Base-by-base conservation (phyloP, 2,113 vertebrate species). In the Coryphaenoides rupestris region DNA sequence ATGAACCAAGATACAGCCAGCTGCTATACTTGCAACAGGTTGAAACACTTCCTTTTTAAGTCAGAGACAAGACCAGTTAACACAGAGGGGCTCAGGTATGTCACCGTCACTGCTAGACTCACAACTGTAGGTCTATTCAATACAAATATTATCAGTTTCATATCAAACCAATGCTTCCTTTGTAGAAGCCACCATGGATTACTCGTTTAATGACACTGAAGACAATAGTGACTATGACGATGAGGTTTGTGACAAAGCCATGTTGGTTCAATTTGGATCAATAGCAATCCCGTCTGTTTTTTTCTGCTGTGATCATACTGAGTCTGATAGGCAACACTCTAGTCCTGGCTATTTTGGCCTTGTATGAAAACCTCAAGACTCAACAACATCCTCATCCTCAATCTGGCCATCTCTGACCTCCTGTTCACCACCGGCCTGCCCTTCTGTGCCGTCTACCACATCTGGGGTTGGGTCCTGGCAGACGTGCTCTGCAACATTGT, bases 311-410 rank as follows among this genome's bases (percentile, higher is more conserved):
- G 26, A 91, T 93, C 56, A 1, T 90, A 0, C 77, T 97, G 69
- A 96, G 95, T 76, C 80, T 96, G 16, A 7, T 76, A 1, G 95
- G 95, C 70, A 98, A 98, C 74, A 74, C 82, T 55, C 88, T 95
- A 0, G 94, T 96, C 50, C 63, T 97, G 10, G 91, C 92, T 60
- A 92, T 96, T 59, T 73, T 98, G 47, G 66, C 84, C 45, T 90
- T 88, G 57, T 94, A 92, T 0, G 95, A 98, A 84, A 94, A 85
- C 21, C 80, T 95, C 12, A 89, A 81, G 60, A 93, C 92, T 56
- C 79, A 96, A 93, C 21, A 96, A 97, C n/a, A 47, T 92, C 77
- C 94, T 94, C 76, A 94, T 98, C 73, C 82, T 95, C 61, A 95
- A 98, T 68, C 87, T 98, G 74, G 94, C 92, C 49, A 16, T 94